These are phyloP conservation scores for Phortica magna DNA, from an alignment of 2,888 invertebrate species.

Conservation along the genomic window DNA sequence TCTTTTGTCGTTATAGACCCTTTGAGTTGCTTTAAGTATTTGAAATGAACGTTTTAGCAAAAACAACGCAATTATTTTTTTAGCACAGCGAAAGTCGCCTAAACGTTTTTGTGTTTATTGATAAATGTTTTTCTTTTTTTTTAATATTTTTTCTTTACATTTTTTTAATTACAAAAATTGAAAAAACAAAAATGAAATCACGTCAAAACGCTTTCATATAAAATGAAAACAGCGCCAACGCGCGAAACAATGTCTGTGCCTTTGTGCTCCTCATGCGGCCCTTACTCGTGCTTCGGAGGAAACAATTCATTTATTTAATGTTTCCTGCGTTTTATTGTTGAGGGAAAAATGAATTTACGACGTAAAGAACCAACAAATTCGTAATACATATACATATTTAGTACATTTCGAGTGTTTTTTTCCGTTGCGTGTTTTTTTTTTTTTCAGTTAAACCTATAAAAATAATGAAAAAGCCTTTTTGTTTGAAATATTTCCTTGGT, in stretches of 20 bases:
- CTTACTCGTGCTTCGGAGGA: slow-evolving; percentile 48
- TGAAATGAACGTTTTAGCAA: too few relatives aligned
- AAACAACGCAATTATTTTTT: too few relatives aligned
- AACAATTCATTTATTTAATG: slow-evolving; percentile 73
- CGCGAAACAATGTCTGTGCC: neutral
- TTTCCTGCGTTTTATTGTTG: slow-evolving; percentile 72
- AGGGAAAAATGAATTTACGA: slow-evolving; percentile 62
- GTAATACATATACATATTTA: neutral
- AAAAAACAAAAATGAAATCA: neutral
- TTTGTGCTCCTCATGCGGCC: neutral
- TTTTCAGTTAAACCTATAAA: neutral
- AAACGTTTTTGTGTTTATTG: too few relatives aligned
- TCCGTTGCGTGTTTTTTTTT: neutral
- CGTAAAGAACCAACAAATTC: slow-evolving; percentile 41
- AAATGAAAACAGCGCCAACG: neutral
- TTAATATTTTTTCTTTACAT: neutral
- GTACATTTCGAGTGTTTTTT: slow-evolving; percentile 4
- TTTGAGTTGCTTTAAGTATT: too few relatives aligned
- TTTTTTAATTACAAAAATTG: neutral
- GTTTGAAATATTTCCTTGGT: neutral
- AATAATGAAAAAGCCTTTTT: slow-evolving; percentile 1
- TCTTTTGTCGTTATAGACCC: too few relatives aligned
- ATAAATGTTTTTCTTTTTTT: neutral
- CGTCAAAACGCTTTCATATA: neutral
- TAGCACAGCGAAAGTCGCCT: too few relatives aligned